These are phyloP conservation scores for Lophotriccus pileatus DNA, from an alignment of 2,797 vertebrate genomes.

Conservation along the genomic window DNA sequence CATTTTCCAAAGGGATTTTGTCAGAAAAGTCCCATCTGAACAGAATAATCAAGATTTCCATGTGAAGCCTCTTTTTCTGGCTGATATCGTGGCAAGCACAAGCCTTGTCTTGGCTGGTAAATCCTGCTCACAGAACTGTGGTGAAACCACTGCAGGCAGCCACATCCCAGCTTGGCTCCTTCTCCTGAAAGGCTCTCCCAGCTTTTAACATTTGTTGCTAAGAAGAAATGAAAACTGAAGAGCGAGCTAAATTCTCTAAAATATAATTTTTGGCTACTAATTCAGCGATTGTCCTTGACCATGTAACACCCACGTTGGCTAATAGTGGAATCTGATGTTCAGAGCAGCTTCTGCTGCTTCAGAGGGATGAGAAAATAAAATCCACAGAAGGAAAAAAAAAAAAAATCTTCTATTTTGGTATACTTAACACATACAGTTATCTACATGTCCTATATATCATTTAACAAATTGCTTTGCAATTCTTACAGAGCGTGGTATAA, in stretches of 20 bases:
- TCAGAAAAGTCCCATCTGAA: neutral
- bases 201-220: neutral
- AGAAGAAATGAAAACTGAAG: neutral
- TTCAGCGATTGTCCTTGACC: neutral
- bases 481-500: conserved; percentile 76
- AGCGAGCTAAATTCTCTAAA: neutral
- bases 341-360: conserved; percentile 6
- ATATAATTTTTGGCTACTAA: neutral
- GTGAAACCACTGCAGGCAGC: neutral
- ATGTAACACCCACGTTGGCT: neutral
- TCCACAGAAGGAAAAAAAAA: neutral
- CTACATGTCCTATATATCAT: conserved; percentile 71
- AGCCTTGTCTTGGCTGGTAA: neutral
- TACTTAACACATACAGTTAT: conserved; percentile 64
- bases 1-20: neutral
- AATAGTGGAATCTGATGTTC: neutral
- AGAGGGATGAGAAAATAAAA: conserved; percentile 6
- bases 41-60: neutral
- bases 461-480: conserved; percentile 78
- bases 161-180: neutral
- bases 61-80: neutral
- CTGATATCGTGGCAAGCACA: neutral
- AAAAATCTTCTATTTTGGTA: conserved; percentile 58
- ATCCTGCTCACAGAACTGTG: neutral
- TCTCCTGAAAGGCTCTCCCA: neutral